phyloP scores from a whole-genome alignment of 1,140 invertebrate genomes.

The Scaptodrosophila lebanonensis region DNA sequence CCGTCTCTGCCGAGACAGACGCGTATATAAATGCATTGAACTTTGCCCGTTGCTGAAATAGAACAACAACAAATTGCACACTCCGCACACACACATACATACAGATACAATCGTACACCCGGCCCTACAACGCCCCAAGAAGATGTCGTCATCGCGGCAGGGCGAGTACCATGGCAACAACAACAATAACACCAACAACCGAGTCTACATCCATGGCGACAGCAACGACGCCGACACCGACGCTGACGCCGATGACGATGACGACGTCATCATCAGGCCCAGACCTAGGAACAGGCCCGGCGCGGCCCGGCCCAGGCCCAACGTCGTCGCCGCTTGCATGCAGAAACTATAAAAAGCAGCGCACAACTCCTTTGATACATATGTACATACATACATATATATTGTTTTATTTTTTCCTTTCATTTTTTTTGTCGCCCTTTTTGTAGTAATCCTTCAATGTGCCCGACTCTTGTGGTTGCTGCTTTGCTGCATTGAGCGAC shows the following conservation, averaged over 20 bases:
- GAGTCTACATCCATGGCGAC: constrained; percentile 36
- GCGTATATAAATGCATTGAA: constrained; percentile 54
- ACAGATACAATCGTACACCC: constrained; percentile 24
- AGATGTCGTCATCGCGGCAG: constrained; percentile 70
- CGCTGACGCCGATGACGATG: neutral
- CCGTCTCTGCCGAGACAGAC: constrained; percentile 33
- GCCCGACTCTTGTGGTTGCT: constrained; percentile 7
- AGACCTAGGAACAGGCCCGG: too few species aligned
- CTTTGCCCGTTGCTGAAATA: constrained; percentile 52
- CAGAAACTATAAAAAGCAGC: constrained; percentile 41
- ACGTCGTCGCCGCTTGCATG: constrained; percentile 22
- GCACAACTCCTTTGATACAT: constrained; percentile 18
- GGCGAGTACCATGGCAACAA: constrained; percentile 40
- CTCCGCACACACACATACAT: constrained; percentile 16
- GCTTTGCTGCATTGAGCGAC: constrained; percentile 9
- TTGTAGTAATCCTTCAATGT: constrained; percentile 31
- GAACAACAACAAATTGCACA: constrained; percentile 19
- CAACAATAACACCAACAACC: constrained; percentile 25
- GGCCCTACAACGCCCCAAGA: constrained; percentile 41
- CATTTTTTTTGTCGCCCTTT: constrained; percentile 37
- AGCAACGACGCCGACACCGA: constrained; percentile 6
- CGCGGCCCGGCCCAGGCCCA: too few species aligned
- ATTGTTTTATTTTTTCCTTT: too few species aligned
- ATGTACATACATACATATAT: constrained; percentile 21
- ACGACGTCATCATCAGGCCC: neutral